Base-by-base conservation (phyloP, 2,888 invertebrate species). In the Phaonia tiefii region DNA sequence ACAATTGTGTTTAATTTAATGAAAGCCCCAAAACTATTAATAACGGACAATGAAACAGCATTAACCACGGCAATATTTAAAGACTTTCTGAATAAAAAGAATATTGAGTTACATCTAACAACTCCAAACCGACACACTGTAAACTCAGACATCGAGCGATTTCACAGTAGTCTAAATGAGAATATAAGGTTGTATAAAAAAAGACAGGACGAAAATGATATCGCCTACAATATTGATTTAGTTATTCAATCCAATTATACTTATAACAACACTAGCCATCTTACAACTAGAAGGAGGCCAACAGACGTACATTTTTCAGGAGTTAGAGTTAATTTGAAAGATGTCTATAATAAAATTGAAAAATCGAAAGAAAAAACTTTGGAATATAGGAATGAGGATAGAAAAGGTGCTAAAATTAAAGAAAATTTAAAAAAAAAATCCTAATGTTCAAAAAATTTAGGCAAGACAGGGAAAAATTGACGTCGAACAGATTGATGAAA, bases 41-140 rank as follows among this genome's bases (percentile, higher is more conserved):
- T 17, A 70, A 37, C 20, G 42, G 54, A 22, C 54, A 51, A 42
- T 56, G 22, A 25, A 37, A 26, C 26, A 56, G 42, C 39, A 22
- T 17, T 26, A 54, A 31, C 42, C 11, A 44, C 26, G 11, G 26
- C 25, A 17, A n/a, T 46, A 2, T 17, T 37, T 26, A 71, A 65
- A 65, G 49, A 26, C 31, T 31, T 79, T 37, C 22, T 26, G 8
- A 37, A n/a, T 15, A 31, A 54, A 60, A 58, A 67, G 73, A 39
- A 71, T 51, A 46, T 66, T 44, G 58, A 49, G 66, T 56, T 25
- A 4, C 71, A 72, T 49, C 2, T 49, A 17, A 49, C 15, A 49
- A 49, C 15, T 15, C 17, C 17, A 17, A 49, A 49, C 17, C n/a
- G 49, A 17, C 17, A 49, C 17, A 49, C 49, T 17, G 11, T 15